Evolutionary conservation across 1,140 invertebrate genomes (phyloP).

Genomic region (Drosophila chauvacae): DNA sequence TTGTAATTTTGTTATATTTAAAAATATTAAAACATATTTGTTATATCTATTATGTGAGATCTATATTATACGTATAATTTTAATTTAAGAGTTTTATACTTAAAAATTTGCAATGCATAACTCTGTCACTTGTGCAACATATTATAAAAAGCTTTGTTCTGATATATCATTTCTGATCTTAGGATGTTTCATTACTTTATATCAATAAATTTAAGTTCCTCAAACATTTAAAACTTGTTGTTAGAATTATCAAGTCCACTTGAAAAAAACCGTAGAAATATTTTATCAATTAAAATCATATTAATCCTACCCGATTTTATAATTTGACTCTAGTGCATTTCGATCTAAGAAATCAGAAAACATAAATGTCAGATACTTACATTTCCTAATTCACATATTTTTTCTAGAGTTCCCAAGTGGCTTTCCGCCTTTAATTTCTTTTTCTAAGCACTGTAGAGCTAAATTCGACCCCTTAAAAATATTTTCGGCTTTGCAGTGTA

Average conservation of each 20-base stretch:
- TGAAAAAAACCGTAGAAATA: neutral
- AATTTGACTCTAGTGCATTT: neutral
- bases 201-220: too few species aligned
- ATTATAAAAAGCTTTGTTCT: too few species aligned
- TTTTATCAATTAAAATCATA: neutral
- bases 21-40: neutral
- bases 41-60: neutral
- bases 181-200: too few species aligned
- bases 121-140: too few species aligned
- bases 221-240: neutral
- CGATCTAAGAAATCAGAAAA: neutral
- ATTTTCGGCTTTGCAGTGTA: constrained; percentile 12
- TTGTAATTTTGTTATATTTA: neutral
- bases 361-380: neutral
- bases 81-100: too few species aligned
- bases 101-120: too few species aligned
- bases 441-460: neutral
- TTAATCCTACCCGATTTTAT: neutral
- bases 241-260: neutral
- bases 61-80: neutral
- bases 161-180: too few species aligned
- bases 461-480: neutral
- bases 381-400: neutral
- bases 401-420: neutral
- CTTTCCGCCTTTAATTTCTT: neutral